Conservation (phyloP, 2,888 invertebrate species). For the Adelognathus sp. region DNA sequence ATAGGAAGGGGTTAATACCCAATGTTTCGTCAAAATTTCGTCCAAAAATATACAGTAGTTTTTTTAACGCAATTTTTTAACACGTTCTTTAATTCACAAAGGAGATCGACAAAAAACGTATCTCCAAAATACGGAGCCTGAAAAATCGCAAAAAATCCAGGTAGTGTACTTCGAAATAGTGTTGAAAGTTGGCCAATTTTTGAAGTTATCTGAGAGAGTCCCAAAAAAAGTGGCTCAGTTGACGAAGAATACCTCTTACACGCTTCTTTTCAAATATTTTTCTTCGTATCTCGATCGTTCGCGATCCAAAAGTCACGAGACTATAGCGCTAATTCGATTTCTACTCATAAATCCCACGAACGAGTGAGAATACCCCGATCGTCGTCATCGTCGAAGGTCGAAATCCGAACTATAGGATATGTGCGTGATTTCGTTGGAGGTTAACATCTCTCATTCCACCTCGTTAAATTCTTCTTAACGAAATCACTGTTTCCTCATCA, state of each 20-base stretch:
- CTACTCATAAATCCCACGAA: constrained; percentile 32
- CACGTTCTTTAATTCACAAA: too few relatives aligned
- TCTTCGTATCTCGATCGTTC: not conserved
- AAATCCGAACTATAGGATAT: not conserved
- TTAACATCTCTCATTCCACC: constrained; percentile 6
- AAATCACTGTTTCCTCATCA: constrained; percentile 18
- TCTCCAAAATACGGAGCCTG: too few relatives aligned
- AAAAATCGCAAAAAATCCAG: too few relatives aligned
- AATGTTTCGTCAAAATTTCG: too few relatives aligned
- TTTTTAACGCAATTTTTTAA: too few relatives aligned
- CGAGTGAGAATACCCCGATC: constrained; percentile 18
- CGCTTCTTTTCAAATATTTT: not conserved
- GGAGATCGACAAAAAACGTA: too few relatives aligned
- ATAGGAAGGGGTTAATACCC: too few relatives aligned
- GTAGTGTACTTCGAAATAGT: too few relatives aligned
- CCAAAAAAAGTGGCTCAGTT: too few relatives aligned
- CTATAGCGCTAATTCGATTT: constrained; percentile 2
- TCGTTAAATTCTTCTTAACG: constrained; percentile 29
- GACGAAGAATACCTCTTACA: not conserved
- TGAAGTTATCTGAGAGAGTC: too few relatives aligned
- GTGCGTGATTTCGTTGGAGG: not conserved
- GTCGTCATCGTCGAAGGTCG: constrained; percentile 21
- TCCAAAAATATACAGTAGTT: too few relatives aligned
- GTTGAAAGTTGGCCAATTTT: too few relatives aligned
- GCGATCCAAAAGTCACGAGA: constrained; percentile 4